phyloP scores from a whole-genome alignment of 2,113 vertebrate species.

The Gymnorhina tibicen region DNA sequence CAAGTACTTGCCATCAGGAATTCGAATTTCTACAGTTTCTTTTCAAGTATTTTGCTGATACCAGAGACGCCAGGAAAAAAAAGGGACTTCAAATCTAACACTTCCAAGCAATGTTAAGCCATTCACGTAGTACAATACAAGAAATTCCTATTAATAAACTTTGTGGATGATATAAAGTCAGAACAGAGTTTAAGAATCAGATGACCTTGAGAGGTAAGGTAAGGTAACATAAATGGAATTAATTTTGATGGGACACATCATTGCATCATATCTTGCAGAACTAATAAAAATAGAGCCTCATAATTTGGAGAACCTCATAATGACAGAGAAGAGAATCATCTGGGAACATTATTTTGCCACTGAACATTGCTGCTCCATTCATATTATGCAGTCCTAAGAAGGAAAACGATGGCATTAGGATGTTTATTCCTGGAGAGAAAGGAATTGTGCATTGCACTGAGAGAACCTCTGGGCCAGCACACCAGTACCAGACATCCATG shows the following conservation, averaged over 20 bases:
- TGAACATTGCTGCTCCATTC: background rate
- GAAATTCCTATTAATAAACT: background rate
- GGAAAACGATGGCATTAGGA: background rate
- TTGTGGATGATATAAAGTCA: background rate
- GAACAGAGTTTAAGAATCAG: background rate
- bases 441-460: accelerated
- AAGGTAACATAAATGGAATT: background rate
- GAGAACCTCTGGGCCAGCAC: background rate
- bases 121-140: background rate
- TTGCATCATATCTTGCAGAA: background rate
- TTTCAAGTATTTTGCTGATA: background rate
- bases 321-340: background rate
- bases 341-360: background rate
- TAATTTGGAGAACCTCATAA: background rate
- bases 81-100: background rate
- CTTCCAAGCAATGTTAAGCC: background rate
- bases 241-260: background rate
- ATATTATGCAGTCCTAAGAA: background rate
- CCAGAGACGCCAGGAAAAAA: background rate
- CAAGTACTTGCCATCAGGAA: background rate
- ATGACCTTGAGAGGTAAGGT: background rate
- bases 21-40: background rate
- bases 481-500: background rate
- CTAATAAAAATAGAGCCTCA: background rate
- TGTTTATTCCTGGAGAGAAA: background rate